Evolutionary conservation across 2,113 vertebrate genomes (phyloP), one percentile per base, ranked within the genome.

Genomic region (Procavia capensis): DNA sequence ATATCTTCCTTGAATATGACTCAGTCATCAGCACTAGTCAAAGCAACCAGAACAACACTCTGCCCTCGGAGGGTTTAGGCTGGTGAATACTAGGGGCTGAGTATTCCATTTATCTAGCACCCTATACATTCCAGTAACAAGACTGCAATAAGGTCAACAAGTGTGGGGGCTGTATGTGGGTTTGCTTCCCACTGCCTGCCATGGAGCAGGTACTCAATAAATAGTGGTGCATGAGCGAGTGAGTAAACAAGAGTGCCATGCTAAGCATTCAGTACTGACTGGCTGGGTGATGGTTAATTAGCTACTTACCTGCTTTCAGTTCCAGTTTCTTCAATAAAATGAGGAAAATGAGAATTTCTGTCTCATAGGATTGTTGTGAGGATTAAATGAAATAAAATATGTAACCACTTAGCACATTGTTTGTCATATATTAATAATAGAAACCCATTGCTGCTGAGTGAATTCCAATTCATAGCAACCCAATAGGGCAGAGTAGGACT

Each of bases 251-350:
- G 1, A n/a, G 16, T 16, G 39, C 36, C 85, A 3, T 57, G 45
- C 16, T 72, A 39, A 72, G 68, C 19, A 70, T 70, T 6, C 34
- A 13, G 6, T 45, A 4, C 64, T 39, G 27, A 47, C 34, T 63
- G 27, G 4, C 47, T 81, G 29, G 84, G 80, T 93, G 93, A 59
- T 29, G 43, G 76, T 87, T 72, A 61, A 72, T 24, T 59, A 76
- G 27, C n/a, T 75, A 31, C 8, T n/a, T 89, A 45, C 86, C 50
- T 79, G 34, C 63, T 76, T 74, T 90, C 68, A 39, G 31, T 27
- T 50, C 29, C n/a, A 63, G 61, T 41, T 87, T 95, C 81, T 64
- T 22, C 13, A 39, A 17, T 61, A 47, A 45, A 14, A 3, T 19
- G n/a, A 22, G 36, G 4, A 79, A 8, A 76, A 19, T 45, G 61